A percentile compares a stretch with the other conserved stretches of the same genome.
Evolutionary conservation across 2,888 invertebrate genomes (phyloP).

Genomic region (Rhingia campestris): DNA sequence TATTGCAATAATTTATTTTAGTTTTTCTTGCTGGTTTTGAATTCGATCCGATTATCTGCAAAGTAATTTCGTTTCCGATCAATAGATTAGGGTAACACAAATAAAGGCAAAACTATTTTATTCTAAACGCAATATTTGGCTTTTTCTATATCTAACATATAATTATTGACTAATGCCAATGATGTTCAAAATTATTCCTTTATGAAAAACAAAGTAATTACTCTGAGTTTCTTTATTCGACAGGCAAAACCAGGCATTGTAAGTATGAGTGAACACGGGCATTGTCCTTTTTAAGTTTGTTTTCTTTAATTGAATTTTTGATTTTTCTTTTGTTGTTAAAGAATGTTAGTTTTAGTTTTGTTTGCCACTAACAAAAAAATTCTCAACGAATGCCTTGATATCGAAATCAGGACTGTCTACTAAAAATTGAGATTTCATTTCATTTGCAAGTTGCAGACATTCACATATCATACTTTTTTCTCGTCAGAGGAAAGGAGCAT

Average conservation of each 20-base stretch:
- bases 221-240: conserved; percentile 74
- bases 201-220: conserved; percentile 45
- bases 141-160: conserved; percentile 26
- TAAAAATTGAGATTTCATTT: conserved; percentile 11
- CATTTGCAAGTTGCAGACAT: conserved; percentile 9
- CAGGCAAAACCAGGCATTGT: conserved; percentile 86
- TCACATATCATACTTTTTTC: conserved; percentile 4
- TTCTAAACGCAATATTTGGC: conserved; percentile 8
- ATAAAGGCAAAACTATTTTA: background rate
- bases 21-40: conserved; percentile 19
- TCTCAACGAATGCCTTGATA: background rate
- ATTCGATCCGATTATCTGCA: conserved; percentile 25
- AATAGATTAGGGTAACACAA: background rate
- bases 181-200: conserved; percentile 36
- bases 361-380: conserved; percentile 49
- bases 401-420: background rate
- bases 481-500: background rate
- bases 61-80: background rate
- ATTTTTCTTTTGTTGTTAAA: conserved; percentile 13
- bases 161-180: conserved; percentile 42
- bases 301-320: conserved; percentile 33
- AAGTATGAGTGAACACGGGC: conserved; percentile 82
- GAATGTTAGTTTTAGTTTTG: conserved; percentile 22
- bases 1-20: background rate
- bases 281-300: conserved; percentile 51